Conservation (phyloP, 1,140 invertebrate species). For the Saxidomus purpurata region DNA sequence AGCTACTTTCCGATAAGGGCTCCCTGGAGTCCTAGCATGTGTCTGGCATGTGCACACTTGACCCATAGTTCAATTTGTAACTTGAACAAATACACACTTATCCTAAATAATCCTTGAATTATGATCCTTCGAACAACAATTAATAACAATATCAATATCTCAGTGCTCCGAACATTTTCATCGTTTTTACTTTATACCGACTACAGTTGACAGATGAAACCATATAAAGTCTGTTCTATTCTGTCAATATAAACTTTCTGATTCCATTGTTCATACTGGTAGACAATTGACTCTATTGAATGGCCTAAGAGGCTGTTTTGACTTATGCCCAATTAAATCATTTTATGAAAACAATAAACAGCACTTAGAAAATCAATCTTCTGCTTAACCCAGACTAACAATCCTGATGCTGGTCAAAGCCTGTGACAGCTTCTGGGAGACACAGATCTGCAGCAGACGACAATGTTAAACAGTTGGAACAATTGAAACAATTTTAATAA, state of each 20-base stretch:
- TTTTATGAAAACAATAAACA: constrained; percentile 9
- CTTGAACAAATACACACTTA: too few species aligned
- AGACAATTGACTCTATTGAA: not conserved
- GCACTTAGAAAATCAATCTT: not conserved
- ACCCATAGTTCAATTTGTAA: constrained; percentile 9
- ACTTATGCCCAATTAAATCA: not conserved
- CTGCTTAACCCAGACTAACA: not conserved
- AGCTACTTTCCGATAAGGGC: not conserved
- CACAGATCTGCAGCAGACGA: not conserved
- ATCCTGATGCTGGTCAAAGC: not conserved
- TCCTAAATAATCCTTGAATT: too few species aligned
- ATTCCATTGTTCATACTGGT: not conserved
- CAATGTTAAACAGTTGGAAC: not conserved
- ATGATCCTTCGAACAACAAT: not conserved
- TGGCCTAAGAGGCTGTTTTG: not conserved
- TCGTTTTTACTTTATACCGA: not conserved
- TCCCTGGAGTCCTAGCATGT: not conserved
- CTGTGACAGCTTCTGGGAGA: not conserved
- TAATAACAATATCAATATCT: not conserved
- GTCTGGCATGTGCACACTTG: not conserved
- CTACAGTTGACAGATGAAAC: not conserved
- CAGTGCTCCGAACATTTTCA: not conserved
- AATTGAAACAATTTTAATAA: too few species aligned
- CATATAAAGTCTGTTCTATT: not conserved
- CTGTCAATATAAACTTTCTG: not conserved